Evolutionary conservation across 2,113 vertebrate species (phyloP), one percentile per base, ranked within the genome.

Genomic region (Engystomops pustulosus): DNA sequence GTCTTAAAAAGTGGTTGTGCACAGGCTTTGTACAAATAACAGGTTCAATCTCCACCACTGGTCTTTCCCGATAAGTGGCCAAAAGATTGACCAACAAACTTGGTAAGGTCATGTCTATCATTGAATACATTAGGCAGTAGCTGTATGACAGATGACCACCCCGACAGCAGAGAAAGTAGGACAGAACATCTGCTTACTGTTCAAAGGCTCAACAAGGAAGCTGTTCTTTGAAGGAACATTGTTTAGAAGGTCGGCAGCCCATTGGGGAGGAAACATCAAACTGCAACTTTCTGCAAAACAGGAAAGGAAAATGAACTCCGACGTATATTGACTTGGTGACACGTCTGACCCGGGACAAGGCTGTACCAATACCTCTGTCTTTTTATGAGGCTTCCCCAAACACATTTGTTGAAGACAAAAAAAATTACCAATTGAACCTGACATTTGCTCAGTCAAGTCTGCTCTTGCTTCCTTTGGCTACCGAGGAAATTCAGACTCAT

Each of bases 131-230:
- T 47, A 72, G 70, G 25, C 70, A 45, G 41, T 47, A 11, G 25
- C n/a, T 44, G 7, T 15, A n/a, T n/a, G 70, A 72, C 41, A 6
- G 23, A 25, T 15, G 44, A 74, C 70, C 70, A 74, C 70, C 70
- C n/a, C 23, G 3, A 20, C 14, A 60, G 34, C 10, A 11, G 75
- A 78, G 75, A 78, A 78, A 78, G 75, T 78, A 32, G 0, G 6
- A 18, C 30, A 12, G 11, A 53, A 55, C 47, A 81, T 70, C 49
- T 81, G 45, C 23, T 41, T 11, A 51, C 5, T 51, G 47, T 81
- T 81, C 47, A 81, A 38, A 80, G 41, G 25, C 45, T 71, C 49
- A 36, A 81, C 79, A 81, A 81, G 79, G 67, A 81, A 70, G 32
- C 79, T 34, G 47, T 47, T 55, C 79, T 36, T 8, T 47, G 32